Evolutionary conservation across 2,797 vertebrate genomes (phyloP), one percentile per base, ranked within the genome.

Genomic region (Eulemur coronatus): DNA sequence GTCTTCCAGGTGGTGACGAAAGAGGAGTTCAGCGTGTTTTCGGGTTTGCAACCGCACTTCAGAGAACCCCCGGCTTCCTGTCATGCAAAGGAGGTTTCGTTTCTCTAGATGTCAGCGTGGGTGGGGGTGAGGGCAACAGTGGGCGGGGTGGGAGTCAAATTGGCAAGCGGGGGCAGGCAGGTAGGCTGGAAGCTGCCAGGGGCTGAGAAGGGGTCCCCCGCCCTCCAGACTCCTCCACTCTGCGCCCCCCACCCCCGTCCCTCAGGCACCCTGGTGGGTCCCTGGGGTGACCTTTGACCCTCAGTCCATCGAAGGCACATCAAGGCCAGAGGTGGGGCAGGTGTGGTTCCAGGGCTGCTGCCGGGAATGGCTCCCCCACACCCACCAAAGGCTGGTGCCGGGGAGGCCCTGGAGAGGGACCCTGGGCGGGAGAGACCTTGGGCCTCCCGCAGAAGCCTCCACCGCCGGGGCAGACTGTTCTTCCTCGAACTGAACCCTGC

Each of bases 11-110:
- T 84, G 69, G 75, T 73, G 84, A 69, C 20, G 26, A 95, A 57
- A 48, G 59, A 22, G 4, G 0, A 28, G 50, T 30, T 11, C 46
- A n/a, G 57, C 89, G 55, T 43, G 69, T 55, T 91, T 84, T 50
- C 4, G 24, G 95, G 88, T 59, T 89, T 35, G 12, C 82, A 63
- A 11, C 76, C 69, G 48, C 33, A 61, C 41, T 63, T 70, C 43
- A 79, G 88, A 84, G 10, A 89, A 43, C 72, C 61, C 92, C 70
- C 88, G 30, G 57, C 81, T 91, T 97, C 91, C 97, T 97, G 84
- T 61, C 57, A 93, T 22, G 72, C 59, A 82, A 90, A 96, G n/a
- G 41, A 92, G 28, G 95, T 97, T 97, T 97, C 95, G 0, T 92
- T 96, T 97, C 93, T 94, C 52, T 69, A 55, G 55, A 13, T 14